A percentile compares a stretch with the other conserved stretches of the same genome.
These are phyloP conservation scores for Asarcornis scutulata DNA, from an alignment of 2,113 vertebrate species.

Conservation along the genomic window DNA sequence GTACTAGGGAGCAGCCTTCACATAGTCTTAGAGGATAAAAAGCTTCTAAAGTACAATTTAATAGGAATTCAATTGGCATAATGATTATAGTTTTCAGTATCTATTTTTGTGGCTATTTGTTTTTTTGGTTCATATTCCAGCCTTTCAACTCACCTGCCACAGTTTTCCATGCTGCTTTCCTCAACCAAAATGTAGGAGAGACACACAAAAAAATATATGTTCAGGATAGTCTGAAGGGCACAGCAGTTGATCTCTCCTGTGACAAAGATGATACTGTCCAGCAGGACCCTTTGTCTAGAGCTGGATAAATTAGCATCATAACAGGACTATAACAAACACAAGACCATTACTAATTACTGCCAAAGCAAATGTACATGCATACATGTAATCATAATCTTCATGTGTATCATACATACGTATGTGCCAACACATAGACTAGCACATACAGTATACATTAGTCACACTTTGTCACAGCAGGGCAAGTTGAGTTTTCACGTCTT, in stretches of 20 bases:
- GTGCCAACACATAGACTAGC: background rate
- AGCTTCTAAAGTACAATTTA: background rate
- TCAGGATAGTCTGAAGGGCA: background rate
- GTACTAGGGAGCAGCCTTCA: background rate
- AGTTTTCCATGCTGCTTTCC: background rate
- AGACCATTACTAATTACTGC: background rate
- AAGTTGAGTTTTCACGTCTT: background rate
- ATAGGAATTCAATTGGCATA: background rate
- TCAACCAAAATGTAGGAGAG: background rate
- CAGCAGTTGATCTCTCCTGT: background rate
- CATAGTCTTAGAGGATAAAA: background rate
- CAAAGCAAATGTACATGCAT: background rate
- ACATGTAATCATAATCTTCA: background rate
- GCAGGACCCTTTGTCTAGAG: background rate
- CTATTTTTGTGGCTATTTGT: background rate
- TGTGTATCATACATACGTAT: background rate
- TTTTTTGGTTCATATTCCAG: background rate
- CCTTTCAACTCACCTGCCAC: background rate
- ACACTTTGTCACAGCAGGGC: background rate
- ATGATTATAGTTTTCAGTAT: background rate
- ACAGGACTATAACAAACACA: background rate
- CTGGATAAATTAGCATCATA: background rate
- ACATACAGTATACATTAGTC: background rate
- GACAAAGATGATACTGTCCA: background rate
- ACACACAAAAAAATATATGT: background rate